phyloP scores from a whole-genome alignment of 2,797 vertebrate genomes.

The Phoeniculus purpureus region DNA sequence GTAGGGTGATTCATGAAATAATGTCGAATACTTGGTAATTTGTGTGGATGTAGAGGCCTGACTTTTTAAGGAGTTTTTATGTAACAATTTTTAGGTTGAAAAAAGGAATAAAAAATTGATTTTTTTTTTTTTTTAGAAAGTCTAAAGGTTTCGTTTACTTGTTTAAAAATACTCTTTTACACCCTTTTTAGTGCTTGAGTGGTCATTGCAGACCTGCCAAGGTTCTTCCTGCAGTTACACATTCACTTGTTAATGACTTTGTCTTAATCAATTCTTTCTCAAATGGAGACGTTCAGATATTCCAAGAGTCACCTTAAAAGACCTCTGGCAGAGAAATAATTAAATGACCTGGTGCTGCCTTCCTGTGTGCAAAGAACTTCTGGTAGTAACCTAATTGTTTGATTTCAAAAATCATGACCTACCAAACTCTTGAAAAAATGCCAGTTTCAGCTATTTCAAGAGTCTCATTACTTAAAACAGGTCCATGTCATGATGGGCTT shows the following conservation, averaged over 20 bases:
- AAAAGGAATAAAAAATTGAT: background rate
- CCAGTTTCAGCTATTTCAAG: slow-evolving; percentile 11
- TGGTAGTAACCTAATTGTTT: slow-evolving; percentile 35
- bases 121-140: slow-evolving; percentile 38
- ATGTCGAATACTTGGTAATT: background rate
- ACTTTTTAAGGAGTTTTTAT: background rate
- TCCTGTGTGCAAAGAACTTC: background rate
- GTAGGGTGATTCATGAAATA: background rate
- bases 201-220: background rate
- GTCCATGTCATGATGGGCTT: background rate
- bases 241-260: slow-evolving; percentile 53
- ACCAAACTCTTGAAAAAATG: slow-evolving; percentile 6
- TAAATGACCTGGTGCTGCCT: slow-evolving; percentile 2
- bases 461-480: background rate
- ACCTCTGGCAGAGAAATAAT: slow-evolving; percentile 59
- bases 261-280: slow-evolving; percentile 64
- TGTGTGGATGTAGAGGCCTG: background rate
- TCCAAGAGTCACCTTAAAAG: slow-evolving; percentile 33
- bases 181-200: background rate
- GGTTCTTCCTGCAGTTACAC: slow-evolving; percentile 16
- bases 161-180: slow-evolving; percentile 1
- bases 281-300: slow-evolving; percentile 30
- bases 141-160: background rate
- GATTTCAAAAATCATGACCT: slow-evolving; percentile 50
- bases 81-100: background rate